Percentiles rank a stretch among this genome's conserved stretches.
Conservation (phyloP, 2,113 vertebrate species). For the Lepisosteus osseus region DNA sequence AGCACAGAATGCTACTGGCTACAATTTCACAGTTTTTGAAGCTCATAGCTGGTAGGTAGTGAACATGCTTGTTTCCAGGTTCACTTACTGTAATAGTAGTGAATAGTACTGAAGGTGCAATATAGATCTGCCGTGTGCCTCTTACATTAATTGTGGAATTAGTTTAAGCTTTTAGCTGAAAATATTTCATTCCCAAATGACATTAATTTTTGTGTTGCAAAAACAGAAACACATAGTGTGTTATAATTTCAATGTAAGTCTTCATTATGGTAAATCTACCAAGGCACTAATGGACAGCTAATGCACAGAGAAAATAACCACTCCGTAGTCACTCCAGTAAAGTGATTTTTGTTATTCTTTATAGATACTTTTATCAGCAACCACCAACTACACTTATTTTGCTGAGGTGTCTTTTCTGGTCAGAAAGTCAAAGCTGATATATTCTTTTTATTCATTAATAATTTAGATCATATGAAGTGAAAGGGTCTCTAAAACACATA, state of each 20-base stretch:
- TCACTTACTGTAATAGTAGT: slow-evolving; percentile 43
- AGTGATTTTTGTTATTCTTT: too few species aligned
- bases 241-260: too few species aligned
- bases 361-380: too few species aligned
- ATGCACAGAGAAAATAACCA: too few species aligned
- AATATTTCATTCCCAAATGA: too few species aligned
- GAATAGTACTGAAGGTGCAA: slow-evolving; percentile 33
- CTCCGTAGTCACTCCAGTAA: too few species aligned
- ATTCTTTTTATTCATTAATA: slow-evolving; percentile 63
- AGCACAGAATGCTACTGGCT: slow-evolving; percentile 49
- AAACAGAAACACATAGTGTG: too few species aligned
- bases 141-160: slow-evolving; percentile 36
- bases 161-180: slow-evolving; percentile 5
- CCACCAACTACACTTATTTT: background rate
- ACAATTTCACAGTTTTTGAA: slow-evolving; percentile 66
- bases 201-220: too few species aligned
- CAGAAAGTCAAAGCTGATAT: slow-evolving; percentile 62
- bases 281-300: too few species aligned
- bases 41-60: slow-evolving; percentile 48
- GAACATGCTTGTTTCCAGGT: slow-evolving; percentile 60
- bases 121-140: slow-evolving; percentile 50
- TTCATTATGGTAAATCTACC: too few species aligned
- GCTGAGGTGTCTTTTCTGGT: slow-evolving; percentile 60
- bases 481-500: slow-evolving; percentile 42
- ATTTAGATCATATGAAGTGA: slow-evolving; percentile 59